Percentiles rank a stretch among this genome's conserved stretches.
These are phyloP conservation scores for Drosophila multiciliata DNA, from an alignment of 2,888 invertebrate genomes.

Conservation along the genomic window DNA sequence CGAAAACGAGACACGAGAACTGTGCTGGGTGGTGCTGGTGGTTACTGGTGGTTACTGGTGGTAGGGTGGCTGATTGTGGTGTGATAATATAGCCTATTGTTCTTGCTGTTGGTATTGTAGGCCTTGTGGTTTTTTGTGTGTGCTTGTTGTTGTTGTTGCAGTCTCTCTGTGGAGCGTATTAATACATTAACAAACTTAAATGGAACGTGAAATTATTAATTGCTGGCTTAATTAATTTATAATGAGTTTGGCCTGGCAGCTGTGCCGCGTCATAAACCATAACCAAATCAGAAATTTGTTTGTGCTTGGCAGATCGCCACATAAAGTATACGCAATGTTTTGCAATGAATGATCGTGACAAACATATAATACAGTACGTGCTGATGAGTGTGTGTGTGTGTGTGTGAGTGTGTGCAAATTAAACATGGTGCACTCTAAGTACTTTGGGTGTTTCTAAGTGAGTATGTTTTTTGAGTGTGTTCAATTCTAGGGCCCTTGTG, in stretches of 20 bases:
- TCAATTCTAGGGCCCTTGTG: conserved; percentile 30
- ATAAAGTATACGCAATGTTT: conserved; percentile 52
- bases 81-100: conserved; percentile 33
- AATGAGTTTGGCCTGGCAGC: conserved; percentile 67
- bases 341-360: conserved; percentile 56
- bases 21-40: conserved; percentile 12
- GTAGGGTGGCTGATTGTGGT: conserved; percentile 11
- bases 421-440: conserved; percentile 37
- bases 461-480: conserved; percentile 13
- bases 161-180: conserved; percentile 50
- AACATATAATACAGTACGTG: conserved; percentile 28
- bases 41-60: conserved; percentile 7
- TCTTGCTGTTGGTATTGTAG: conserved; percentile 21
- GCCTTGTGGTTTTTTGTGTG: conserved; percentile 26
- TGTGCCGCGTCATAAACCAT: conserved; percentile 53
- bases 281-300: conserved; percentile 15
- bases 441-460: conserved; percentile 13
- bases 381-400: conserved; percentile 21
- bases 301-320: conserved; percentile 33
- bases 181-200: conserved; percentile 71
- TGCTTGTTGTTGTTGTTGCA: conserved; percentile 35
- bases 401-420: conserved; percentile 13
- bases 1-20: conserved; percentile 20
- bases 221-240: conserved; percentile 71
- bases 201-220: conserved; percentile 77